Evolutionary conservation across 1,140 invertebrate genomes (phyloP), one percentile per base, ranked within the genome.

Genomic region (Cydia fagiglandana): DNA sequence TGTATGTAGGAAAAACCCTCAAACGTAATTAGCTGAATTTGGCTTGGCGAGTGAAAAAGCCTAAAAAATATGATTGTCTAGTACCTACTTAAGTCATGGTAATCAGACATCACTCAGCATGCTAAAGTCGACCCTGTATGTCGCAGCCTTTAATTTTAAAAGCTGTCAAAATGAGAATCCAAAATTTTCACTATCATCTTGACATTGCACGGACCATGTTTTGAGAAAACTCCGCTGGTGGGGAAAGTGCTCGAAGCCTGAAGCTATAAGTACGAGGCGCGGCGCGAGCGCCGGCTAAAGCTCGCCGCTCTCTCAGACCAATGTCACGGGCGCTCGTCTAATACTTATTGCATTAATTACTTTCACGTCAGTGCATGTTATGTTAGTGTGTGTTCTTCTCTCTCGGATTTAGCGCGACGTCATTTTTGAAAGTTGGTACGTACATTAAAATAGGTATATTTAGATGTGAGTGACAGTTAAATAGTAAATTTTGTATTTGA

Each of bases 201-300:
- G 64, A 70, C 34, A 7, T n/a, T n/a, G 28, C 3, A 2, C 12
- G 12, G 1, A 20, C 50, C 4, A 76, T 76, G 78, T 79, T 75
- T 81, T 77, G 80, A 80, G 76, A 80, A 82, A 76, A 78, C 79
- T 70, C 64, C n/a, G 30, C 28, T 77, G 85, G 84, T 85, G 86
- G 89, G 88, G 89, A 91, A 91, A 91, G 87, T 91, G 84, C 84
- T 86, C 87, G 87, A 81, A 75, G 15, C 73, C 84, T 84, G 86
- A 90, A 87, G 84, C 86, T 91, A 91, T 91, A 91, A 91, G 87
- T 89, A 90, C 77, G 83, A 83, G 84, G 79, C 61, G 47, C 12
- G 61, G 75, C 79, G 80, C 80, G 75, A 80, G 83, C 77, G 78
- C 77, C 79, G 78, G 78, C 78, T 81, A 88, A 86, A 86, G 84